Evolutionary conservation across 64 coral and sea anemone genomes (phyloP).

Genomic region (Montipora capricornis): DNA sequence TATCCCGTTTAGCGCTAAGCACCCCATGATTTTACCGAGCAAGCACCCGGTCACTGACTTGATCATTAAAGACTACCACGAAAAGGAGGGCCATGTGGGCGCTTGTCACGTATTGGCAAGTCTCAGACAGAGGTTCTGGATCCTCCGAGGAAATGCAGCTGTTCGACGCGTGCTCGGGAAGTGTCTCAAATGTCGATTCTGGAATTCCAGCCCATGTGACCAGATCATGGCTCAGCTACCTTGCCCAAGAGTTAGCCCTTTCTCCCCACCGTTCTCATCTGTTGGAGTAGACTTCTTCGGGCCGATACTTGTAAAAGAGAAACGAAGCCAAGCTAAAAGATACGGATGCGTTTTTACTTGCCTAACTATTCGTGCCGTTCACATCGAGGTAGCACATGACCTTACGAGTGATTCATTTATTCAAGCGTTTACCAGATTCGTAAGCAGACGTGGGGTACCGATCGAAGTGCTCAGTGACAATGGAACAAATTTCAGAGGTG

Average conservation of each 20-base stretch:
- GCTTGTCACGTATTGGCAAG: not conserved
- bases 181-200: not conserved
- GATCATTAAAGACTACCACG: not conserved
- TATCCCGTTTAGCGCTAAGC: not conserved
- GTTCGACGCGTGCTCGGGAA: not conserved
- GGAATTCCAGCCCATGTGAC: not conserved
- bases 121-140: not conserved
- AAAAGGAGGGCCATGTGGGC: not conserved
- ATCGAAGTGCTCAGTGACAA: constrained; percentile 50
- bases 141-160: not conserved
- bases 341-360: constrained; percentile 66
- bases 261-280: not conserved
- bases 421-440: constrained; percentile 23
- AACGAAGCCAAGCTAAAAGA: constrained; percentile 10
- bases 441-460: constrained; percentile 18
- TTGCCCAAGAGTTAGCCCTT: not conserved
- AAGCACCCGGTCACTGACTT: not conserved
- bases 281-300: constrained; percentile 30
- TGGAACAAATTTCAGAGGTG: constrained; percentile 72
- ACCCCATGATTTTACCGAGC: not conserved
- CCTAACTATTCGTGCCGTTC: not conserved
- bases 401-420: constrained; percentile 44
- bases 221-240: constrained; percentile 10
- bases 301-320: not conserved
- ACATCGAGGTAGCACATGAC: constrained; percentile 32